These are phyloP conservation scores for Subanguina moxae DNA, from an alignment of 1,140 invertebrate species.

Conservation along the genomic window DNA sequence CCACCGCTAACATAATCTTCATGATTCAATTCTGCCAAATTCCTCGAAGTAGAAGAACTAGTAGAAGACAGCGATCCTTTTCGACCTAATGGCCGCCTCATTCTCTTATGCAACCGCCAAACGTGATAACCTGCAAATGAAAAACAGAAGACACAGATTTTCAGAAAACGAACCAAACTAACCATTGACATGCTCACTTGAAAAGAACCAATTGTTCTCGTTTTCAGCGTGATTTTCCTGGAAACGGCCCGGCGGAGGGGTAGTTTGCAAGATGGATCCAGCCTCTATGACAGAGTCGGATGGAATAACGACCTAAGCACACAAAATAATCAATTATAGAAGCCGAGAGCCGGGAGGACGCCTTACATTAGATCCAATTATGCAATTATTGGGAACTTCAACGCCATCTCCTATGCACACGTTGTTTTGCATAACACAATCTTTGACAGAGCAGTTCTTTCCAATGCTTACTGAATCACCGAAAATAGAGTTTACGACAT, in stretches of 20 bases:
- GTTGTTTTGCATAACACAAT: background rate
- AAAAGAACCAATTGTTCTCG: background rate
- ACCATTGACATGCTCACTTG: background rate
- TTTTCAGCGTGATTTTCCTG: background rate
- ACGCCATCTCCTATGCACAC: background rate
- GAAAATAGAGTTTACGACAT: background rate
- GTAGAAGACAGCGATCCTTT: background rate
- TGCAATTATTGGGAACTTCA: background rate
- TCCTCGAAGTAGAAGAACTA: background rate
- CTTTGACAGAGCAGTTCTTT: background rate
- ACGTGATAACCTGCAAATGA: background rate
- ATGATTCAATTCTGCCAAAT: background rate
- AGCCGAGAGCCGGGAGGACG: background rate
- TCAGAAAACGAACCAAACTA: background rate
- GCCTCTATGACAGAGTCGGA: background rate
- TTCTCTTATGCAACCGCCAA: background rate
- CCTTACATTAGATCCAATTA: conserved; percentile 5
- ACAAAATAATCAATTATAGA: background rate
- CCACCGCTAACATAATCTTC: background rate
- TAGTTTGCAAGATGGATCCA: background rate
- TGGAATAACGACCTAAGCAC: background rate
- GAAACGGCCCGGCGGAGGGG: background rate
- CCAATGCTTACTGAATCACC: background rate
- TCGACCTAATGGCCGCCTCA: background rate
- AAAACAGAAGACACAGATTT: background rate